Evolutionary conservation across 2,888 invertebrate genomes (phyloP), one percentile per base, ranked within the genome.

Genomic region (Acronicta leporina): DNA sequence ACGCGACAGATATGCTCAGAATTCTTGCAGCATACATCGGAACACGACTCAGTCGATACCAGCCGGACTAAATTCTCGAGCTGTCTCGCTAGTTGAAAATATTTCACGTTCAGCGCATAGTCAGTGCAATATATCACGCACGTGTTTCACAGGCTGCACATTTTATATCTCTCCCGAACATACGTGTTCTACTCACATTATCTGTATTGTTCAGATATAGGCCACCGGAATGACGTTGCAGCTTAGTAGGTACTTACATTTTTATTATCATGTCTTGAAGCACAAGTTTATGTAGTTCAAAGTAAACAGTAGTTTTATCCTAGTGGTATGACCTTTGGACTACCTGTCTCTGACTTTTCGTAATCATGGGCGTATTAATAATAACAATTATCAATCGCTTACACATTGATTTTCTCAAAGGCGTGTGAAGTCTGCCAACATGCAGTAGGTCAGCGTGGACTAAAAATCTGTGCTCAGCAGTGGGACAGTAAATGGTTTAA

Each of bases 11-110:
- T 51, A 9, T 13, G 10, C 63, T 54, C 20, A 41, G 42, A 49
- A 58, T 35, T 48, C 33, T 5, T 35, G n/a, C 5, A 43, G 45
- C 25, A 15, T 43, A 9, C 25, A 16, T 51, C 16, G 25, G 46
- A 44, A 38, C 49, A 16, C 13, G 14, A n/a, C 25, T 25, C 30
- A 27, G 20, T 52, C n/a, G 5, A 30, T 50, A 46, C 35, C 14
- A 45, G 30, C 11, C 9, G 13, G 51, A 54, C 20, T 16, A 30
- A 49, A 67, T 57, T 67, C 30, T 57, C 16, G 43, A 42, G 27
- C 50, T 41, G 41, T 63, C 53, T 25, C 25, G 25, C 27, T 50
- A 16, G 50, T 47, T 43, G 13, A 25, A 51, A 40, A 54, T 57
- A 57, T 55, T 53, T 54, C 25, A 35, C 14, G 20, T 41, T 16